Evolutionary conservation across 2,797 vertebrate genomes (phyloP), one percentile per base, ranked within the genome.

Genomic region (Ptychadena robeensis): DNA sequence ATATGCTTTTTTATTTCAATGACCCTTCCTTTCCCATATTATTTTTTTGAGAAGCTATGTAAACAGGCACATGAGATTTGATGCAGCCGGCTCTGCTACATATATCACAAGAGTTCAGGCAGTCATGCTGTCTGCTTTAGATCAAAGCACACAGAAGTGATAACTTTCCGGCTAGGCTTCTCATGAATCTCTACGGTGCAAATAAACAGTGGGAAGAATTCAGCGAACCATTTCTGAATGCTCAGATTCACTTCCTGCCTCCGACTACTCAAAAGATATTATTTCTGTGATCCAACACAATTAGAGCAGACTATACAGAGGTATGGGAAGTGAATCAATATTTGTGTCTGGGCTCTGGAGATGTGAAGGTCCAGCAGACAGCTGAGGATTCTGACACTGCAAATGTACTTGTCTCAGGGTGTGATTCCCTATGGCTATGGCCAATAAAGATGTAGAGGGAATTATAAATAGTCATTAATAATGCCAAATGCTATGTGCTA

Each of bases 301-400:
- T 65, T 64, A 78, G 31, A 70, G 68, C 71, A 37, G 72, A 73
- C 64, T 81, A 57, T 71, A 77, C 32, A 53, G 74, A 78, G 71
- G 35, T 44, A 83, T 59, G 69, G 48, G 64, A 66, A 73, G 30
- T 66, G 25, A 83, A 78, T 83, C 74, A 78, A 83, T 78, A 79
- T 78, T n/a, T 53, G 63, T 9, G 68, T 78, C 67, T 72, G 59
- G 69, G 38, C 80, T 71, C 40, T 48, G 32, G 30, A 65, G 69
- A 81, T 67, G 63, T 53, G 37, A 38, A 34, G 30, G 44, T 28
- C 72, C 64, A 78, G 15, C 44, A 53, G 11, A 37, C 67, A 40
- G 14, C 31, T 22, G 38, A 67, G 38, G 35, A 76, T 65, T 28
- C 37, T 67, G 25, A 38, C 25, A n/a, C 40, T 27, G 38, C 37